Conservation (phyloP, 2,797 vertebrate genomes). For the Lepus oiostolus region DNA sequence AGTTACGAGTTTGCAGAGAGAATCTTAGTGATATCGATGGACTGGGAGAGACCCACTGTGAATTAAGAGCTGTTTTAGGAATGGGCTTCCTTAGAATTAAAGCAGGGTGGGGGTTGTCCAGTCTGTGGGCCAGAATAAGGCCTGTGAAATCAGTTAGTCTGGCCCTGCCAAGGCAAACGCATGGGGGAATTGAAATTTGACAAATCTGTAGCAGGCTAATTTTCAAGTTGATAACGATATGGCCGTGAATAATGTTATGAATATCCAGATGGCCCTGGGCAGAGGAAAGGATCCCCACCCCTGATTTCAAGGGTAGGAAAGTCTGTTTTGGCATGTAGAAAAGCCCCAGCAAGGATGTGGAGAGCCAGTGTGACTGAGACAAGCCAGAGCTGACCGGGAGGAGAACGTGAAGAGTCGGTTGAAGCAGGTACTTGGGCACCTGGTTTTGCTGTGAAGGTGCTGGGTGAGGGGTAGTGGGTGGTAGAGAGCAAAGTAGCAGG, state of each 20-base stretch:
- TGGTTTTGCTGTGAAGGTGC: neutral
- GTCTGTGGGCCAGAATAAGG: too few relatives aligned
- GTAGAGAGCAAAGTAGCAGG: neutral
- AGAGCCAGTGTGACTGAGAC: neutral
- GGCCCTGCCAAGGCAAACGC: too few relatives aligned
- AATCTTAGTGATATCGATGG: neutral
- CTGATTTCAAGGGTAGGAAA: neutral
- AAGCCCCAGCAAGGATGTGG: neutral
- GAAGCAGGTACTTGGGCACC: neutral
- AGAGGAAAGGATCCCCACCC: too few relatives aligned
- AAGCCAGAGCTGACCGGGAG: neutral
- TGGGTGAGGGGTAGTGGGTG: neutral
- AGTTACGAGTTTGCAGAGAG: neutral
- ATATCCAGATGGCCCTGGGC: too few relatives aligned
- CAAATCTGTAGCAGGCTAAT: too few relatives aligned
- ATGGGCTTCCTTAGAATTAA: neutral
- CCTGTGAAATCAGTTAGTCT: too few relatives aligned
- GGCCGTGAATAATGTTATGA: too few relatives aligned
- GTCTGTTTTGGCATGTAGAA: neutral
- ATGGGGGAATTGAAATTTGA: too few relatives aligned
- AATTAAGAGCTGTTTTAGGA: neutral
- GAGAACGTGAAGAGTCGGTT: neutral
- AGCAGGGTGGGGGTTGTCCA: too few relatives aligned
- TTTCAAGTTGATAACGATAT: too few relatives aligned
- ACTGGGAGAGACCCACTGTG: neutral